Conservation (phyloP, 2,888 invertebrate species). For the Dorcus hopei region DNA sequence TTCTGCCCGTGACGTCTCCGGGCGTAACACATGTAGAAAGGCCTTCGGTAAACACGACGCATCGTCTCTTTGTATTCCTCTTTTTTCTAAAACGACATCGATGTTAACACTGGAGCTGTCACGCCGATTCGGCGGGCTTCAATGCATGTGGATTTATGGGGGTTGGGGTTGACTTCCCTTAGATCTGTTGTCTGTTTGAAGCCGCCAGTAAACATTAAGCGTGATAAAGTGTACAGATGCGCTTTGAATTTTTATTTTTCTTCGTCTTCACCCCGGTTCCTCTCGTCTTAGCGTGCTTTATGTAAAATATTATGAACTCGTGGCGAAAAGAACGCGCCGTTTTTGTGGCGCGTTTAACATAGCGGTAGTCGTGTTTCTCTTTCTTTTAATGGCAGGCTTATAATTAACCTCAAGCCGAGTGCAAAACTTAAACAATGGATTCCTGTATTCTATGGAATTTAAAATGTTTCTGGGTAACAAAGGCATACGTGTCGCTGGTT, state of each 20-base stretch:
- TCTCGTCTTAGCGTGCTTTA: not conserved
- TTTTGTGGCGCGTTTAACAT: not conserved
- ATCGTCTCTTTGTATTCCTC: constrained; percentile 40
- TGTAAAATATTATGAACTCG: not conserved
- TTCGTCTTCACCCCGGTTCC: not conserved
- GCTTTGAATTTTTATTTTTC: constrained; percentile 17
- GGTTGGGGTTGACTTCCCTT: constrained; percentile 24
- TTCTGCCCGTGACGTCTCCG: constrained; percentile 27
- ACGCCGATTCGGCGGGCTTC: constrained; percentile 35
- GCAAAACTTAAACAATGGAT: not conserved
- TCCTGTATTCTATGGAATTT: not conserved
- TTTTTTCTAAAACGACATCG: constrained; percentile 37
- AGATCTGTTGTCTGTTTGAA: constrained; percentile 18
- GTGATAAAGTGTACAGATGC: constrained; percentile 24
- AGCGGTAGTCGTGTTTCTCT: not conserved
- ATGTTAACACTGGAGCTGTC: constrained; percentile 42
- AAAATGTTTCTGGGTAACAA: not conserved
- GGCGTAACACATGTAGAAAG: constrained; percentile 35
- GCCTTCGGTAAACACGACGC: constrained; percentile 39
- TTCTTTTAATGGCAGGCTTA: not conserved
- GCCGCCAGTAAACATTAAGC: constrained; percentile 25
- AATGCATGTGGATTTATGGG: constrained; percentile 35
- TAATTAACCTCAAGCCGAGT: not conserved
- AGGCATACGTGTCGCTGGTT: not conserved
- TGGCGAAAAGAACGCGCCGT: not conserved